Evolutionary conservation across 2,797 vertebrate genomes (phyloP).

Genomic region (Rhynchotus rufescens): DNA sequence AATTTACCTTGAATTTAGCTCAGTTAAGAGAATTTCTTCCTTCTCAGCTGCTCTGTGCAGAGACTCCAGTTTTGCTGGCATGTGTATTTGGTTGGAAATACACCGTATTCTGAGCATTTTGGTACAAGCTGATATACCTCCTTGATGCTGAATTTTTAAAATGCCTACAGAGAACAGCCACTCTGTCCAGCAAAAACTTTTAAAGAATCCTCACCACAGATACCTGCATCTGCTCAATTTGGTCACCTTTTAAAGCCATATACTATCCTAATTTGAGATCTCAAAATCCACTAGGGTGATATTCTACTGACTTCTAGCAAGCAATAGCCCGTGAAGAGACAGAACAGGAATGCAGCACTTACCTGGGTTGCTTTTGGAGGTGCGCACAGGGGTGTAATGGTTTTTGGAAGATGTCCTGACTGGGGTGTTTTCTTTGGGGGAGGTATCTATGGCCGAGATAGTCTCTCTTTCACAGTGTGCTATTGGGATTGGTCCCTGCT

Average conservation of each 20-base stretch:
- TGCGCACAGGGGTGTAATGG: conserved; percentile 94
- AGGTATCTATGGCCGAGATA: conserved; percentile 94
- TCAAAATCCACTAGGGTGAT: neutral
- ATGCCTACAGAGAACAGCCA: neutral
- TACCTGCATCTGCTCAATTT: neutral
- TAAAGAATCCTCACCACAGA: neutral
- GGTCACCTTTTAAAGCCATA: neutral
- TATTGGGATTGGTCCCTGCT: conserved; percentile 98
- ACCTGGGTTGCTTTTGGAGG: conserved; percentile 94
- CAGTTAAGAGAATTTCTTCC: fast-evolving
- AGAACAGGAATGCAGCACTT: conserved; percentile 28
- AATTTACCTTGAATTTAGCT: too few relatives aligned
- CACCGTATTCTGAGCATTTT: neutral
- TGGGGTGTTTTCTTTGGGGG: conserved; percentile 96
- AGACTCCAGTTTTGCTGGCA: neutral
- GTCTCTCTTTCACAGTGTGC: conserved; percentile 98
- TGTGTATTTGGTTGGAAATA: neutral
- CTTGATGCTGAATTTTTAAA: neutral
- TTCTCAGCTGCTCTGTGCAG: neutral
- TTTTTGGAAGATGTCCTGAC: conserved; percentile 94
- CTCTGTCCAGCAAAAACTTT: neutral
- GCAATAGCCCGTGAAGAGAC: neutral
- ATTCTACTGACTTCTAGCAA: neutral
- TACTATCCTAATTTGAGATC: neutral
- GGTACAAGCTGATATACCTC: neutral